These are phyloP conservation scores for Herminia tarsipennalis DNA, from an alignment of 2,888 invertebrate genomes.

Conservation along the genomic window DNA sequence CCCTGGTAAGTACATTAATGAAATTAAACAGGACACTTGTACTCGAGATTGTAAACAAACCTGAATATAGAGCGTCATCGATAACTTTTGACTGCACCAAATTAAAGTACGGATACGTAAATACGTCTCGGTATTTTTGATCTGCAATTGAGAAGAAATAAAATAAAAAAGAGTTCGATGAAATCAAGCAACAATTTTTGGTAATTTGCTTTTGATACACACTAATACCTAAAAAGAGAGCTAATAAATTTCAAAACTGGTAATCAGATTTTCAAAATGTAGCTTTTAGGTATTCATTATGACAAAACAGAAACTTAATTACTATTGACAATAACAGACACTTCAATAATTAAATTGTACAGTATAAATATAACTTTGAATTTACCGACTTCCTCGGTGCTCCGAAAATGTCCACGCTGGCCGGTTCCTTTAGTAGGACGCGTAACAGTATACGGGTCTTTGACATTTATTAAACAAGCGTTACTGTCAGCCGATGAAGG, in stretches of 20 bases:
- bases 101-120: slow-evolving; percentile 89
- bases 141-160: slow-evolving; percentile 62
- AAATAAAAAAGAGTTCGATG: not conserved
- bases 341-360: not conserved
- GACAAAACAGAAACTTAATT: too few relatives aligned
- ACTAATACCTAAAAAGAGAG: too few relatives aligned
- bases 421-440: slow-evolving; percentile 68
- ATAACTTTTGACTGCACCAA: slow-evolving; percentile 89
- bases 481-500: slow-evolving; percentile 40
- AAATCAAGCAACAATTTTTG: not conserved
- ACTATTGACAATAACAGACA: too few relatives aligned
- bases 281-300: too few relatives aligned
- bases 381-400: slow-evolving; percentile 74
- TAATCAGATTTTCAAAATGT: too few relatives aligned
- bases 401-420: slow-evolving; percentile 67
- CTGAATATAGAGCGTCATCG: slow-evolving; percentile 88
- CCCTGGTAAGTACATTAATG: too few relatives aligned
- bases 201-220: not conserved
- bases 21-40: not conserved
- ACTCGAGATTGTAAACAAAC: slow-evolving; percentile 58
- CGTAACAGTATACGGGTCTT: slow-evolving; percentile 7
- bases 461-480: slow-evolving; percentile 1
- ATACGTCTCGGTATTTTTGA: slow-evolving; percentile 82
- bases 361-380: not conserved
- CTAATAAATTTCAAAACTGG: too few relatives aligned